Evolutionary conservation across 2,888 invertebrate genomes (phyloP).

Genomic region (Ophion costatus): DNA sequence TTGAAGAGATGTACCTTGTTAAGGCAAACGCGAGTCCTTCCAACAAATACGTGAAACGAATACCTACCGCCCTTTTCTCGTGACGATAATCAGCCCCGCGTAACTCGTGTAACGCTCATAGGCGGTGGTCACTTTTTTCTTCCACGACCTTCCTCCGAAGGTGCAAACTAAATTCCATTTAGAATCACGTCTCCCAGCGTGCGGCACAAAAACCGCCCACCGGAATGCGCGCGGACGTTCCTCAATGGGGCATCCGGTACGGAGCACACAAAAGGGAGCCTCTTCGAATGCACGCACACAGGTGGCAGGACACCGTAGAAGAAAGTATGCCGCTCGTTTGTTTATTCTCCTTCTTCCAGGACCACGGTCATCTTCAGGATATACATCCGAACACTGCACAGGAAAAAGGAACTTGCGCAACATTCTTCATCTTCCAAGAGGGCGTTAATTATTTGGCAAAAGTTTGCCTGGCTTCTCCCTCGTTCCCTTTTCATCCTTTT

Average conservation of each 20-base stretch:
- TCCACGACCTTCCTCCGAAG: slow-evolving; percentile 68
- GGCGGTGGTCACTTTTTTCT: slow-evolving; percentile 6
- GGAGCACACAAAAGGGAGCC: not conserved
- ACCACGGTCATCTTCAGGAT: slow-evolving; percentile 11
- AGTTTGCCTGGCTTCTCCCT: slow-evolving; percentile 33
- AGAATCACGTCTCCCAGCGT: slow-evolving; percentile 74
- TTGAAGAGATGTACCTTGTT: slow-evolving; percentile 15
- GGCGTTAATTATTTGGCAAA: slow-evolving; percentile 62
- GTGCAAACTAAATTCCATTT: slow-evolving; percentile 75
- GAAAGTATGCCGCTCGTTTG: slow-evolving; percentile 40
- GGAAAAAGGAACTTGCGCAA: slow-evolving; percentile 24
- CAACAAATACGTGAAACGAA: not conserved
- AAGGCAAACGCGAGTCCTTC: slow-evolving; percentile 7
- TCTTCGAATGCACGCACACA: slow-evolving; percentile 38
- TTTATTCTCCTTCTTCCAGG: slow-evolving; percentile 20
- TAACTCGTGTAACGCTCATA: not conserved
- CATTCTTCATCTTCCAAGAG: not conserved
- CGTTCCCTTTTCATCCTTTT: not conserved
- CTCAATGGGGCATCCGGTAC: slow-evolving; percentile 78
- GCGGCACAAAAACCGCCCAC: slow-evolving; percentile 73
- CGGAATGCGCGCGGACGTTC: slow-evolving; percentile 72
- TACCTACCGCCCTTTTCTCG: not conserved
- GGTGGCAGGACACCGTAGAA: slow-evolving; percentile 44
- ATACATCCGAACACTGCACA: not conserved
- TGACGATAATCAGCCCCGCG: slow-evolving; percentile 13